A percentile compares a stretch with the other conserved stretches of the same genome.
Conservation (phyloP, 2,797 vertebrate species). For the Euphonia xanthogaster region DNA sequence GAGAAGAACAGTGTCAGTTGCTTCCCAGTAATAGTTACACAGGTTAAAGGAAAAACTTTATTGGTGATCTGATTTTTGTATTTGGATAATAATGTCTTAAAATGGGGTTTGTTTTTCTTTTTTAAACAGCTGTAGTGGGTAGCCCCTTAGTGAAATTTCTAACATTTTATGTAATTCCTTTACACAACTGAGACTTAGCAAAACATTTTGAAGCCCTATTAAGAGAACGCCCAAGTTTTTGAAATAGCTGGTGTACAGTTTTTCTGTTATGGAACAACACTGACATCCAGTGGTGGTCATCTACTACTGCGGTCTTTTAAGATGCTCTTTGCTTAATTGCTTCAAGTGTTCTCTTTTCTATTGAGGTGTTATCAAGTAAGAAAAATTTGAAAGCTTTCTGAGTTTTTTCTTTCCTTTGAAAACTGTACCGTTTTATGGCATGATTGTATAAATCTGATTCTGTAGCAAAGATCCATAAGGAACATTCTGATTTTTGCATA, state of each 20-base stretch:
- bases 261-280: slow-evolving; percentile 48
- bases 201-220: slow-evolving; percentile 1
- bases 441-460: background rate
- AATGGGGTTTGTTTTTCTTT: background rate
- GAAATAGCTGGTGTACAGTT: fast-evolving
- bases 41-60: background rate
- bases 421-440: background rate
- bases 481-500: background rate
- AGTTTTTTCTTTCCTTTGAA: background rate
- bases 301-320: background rate
- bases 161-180: background rate
- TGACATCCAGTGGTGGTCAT: slow-evolving; percentile 68
- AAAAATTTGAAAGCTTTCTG: background rate
- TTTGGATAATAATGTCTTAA: background rate
- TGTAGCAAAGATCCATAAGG: background rate
- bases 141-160: background rate
- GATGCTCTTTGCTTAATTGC: background rate
- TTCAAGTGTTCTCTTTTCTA: background rate
- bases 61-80: background rate
- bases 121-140: background rate
- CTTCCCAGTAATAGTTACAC: background rate
- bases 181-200: background rate
- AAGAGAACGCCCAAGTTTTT: background rate
- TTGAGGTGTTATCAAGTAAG: background rate
- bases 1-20: background rate